phyloP scores from a whole-genome alignment of 2,888 invertebrate genomes.

The Oscheius sp. region DNA sequence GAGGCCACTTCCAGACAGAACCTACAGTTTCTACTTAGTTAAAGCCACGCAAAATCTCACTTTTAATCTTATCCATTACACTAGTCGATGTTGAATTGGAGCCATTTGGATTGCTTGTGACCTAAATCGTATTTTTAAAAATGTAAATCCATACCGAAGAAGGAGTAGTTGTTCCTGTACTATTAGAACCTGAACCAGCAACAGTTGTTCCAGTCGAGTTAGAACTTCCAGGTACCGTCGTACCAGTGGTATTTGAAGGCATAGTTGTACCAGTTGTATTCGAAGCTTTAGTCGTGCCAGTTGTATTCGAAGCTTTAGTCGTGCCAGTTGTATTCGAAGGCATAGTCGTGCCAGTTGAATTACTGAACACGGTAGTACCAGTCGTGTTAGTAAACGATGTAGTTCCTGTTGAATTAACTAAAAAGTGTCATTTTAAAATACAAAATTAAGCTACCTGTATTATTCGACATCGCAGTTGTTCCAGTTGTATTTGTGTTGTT shows the following conservation, averaged over 20 bases:
- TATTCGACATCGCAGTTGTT: not conserved
- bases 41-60: not conserved
- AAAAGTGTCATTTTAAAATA: too few species aligned
- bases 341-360: not conserved
- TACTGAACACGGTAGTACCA: not conserved
- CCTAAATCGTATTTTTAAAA: not conserved
- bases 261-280: conserved; percentile 1
- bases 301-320: not conserved
- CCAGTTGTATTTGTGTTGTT: not conserved
- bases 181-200: not conserved
- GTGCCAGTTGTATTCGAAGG: not conserved
- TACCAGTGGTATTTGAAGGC: not conserved
- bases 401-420: too few species aligned
- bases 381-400: not conserved
- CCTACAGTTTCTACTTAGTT: not conserved
- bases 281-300: not conserved
- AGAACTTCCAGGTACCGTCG: not conserved
- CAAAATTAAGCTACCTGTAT: too few species aligned
- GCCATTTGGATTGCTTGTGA: not conserved
- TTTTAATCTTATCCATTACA: not conserved
- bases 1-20: conserved; percentile 6
- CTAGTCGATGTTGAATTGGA: not conserved
- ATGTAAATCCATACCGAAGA: not conserved
- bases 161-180: not conserved
- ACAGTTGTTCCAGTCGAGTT: not conserved